Conservation (phyloP, 2,797 vertebrate species). For the Mormyrus proboscirostris region DNA sequence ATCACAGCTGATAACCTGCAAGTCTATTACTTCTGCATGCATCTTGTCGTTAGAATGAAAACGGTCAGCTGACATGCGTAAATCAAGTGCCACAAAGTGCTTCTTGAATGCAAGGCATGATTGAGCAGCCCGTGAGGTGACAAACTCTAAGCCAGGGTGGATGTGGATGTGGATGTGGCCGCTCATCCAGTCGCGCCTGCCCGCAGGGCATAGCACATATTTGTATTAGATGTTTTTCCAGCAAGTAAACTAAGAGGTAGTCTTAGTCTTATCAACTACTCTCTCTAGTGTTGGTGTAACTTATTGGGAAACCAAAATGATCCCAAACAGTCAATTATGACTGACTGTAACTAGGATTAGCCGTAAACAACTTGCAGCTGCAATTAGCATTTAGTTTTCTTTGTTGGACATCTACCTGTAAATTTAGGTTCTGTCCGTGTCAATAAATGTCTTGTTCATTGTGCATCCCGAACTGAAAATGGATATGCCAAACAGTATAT, state of each 20-base stretch:
- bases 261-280: neutral
- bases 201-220: neutral
- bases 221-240: neutral
- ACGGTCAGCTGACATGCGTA: neutral
- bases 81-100: neutral
- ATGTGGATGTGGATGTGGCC: neutral
- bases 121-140: neutral
- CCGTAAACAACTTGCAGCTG: neutral
- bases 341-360: neutral
- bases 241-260: neutral
- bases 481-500: neutral
- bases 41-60: neutral
- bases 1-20: neutral
- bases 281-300: neutral
- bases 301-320: neutral
- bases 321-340: neutral
- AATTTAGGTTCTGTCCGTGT: neutral
- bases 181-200: neutral
- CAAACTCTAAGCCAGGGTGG: neutral
- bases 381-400: neutral
- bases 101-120: neutral
- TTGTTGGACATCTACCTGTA: neutral
- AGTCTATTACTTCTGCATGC: neutral
- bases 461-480: neutral
- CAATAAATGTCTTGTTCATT: neutral